Percentiles rank a stretch among this genome's conserved stretches.
These are phyloP conservation scores for Thereva nobilitata DNA, from an alignment of 2,888 invertebrate species.

Conservation along the genomic window DNA sequence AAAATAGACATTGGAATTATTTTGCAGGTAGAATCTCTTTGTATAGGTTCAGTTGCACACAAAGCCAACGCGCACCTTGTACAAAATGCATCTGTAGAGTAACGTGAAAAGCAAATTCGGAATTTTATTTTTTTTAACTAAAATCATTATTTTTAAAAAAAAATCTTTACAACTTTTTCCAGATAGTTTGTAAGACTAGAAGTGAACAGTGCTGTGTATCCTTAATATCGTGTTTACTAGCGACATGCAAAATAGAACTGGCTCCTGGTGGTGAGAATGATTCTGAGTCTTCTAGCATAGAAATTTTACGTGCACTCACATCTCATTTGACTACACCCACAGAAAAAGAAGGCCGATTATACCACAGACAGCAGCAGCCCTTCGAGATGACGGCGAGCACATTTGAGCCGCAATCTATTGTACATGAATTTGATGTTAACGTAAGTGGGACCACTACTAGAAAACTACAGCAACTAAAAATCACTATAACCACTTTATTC, in stretches of 20 bases:
- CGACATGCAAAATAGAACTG: constrained; percentile 44
- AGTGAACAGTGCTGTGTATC: constrained; percentile 73
- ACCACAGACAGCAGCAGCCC: background rate
- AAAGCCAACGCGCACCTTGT: background rate
- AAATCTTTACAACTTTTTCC: constrained; percentile 31
- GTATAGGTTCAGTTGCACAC: background rate
- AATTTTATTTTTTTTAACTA: too few species aligned
- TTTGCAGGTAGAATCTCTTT: constrained; percentile 64
- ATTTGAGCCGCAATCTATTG: constrained; percentile 1
- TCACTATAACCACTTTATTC: too few species aligned
- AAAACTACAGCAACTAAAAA: too few species aligned
- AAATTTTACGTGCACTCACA: constrained; percentile 53
- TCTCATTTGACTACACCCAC: constrained; percentile 47
- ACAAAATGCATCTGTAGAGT: background rate
- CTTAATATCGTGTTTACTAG: constrained; percentile 52
- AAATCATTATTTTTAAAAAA: background rate
- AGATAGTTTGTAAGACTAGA: constrained; percentile 64
- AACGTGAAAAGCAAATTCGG: too few species aligned
- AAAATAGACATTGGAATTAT: constrained; percentile 74
- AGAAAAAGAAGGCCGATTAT: constrained; percentile 24
- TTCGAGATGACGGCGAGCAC: constrained; percentile 6
- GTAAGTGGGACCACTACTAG: constrained; percentile 6
- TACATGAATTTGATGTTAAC: constrained; percentile 33
- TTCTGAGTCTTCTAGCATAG: constrained; percentile 54
- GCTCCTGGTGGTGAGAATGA: constrained; percentile 48